These are phyloP conservation scores for Ellobius talpinus DNA, from an alignment of 2,113 vertebrate species.

Conservation along the genomic window DNA sequence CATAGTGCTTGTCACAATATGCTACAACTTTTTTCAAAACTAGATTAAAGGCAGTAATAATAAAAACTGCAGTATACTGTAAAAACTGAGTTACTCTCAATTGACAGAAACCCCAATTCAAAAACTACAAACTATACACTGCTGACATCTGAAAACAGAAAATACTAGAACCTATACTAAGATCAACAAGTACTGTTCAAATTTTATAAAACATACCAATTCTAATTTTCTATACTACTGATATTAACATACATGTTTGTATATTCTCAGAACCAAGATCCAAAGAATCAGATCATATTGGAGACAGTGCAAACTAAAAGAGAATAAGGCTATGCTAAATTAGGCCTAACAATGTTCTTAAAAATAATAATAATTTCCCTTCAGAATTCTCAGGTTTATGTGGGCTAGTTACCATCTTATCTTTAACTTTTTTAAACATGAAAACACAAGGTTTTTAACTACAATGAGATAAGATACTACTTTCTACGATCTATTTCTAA, in stretches of 20 bases:
- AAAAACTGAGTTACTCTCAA: conserved; percentile 13
- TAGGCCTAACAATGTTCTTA: too few relatives aligned
- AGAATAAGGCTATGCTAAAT: background rate
- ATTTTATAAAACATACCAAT: background rate
- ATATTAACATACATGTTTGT: background rate
- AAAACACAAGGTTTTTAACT: background rate
- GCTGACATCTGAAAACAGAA: conserved; percentile 42
- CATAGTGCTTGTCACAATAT: background rate
- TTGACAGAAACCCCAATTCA: background rate
- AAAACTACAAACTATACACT: conserved; percentile 17
- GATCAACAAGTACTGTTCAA: background rate
- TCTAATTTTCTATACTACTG: conserved; percentile 35
- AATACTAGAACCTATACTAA: conserved; percentile 9
- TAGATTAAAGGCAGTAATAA: background rate
- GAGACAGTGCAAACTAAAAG: background rate
- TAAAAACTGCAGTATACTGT: background rate
- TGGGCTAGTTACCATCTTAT: background rate
- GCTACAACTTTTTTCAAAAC: conserved; percentile 36
- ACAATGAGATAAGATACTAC: background rate
- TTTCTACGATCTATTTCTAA: background rate
- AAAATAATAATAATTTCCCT: too few relatives aligned
- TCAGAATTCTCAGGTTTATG: conserved; percentile 20
- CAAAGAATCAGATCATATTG: background rate
- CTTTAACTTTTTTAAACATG: conserved; percentile 30
- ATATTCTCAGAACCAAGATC: background rate